Base-by-base conservation (phyloP, 2,113 vertebrate species). In the Dascyllus trimaculatus region DNA sequence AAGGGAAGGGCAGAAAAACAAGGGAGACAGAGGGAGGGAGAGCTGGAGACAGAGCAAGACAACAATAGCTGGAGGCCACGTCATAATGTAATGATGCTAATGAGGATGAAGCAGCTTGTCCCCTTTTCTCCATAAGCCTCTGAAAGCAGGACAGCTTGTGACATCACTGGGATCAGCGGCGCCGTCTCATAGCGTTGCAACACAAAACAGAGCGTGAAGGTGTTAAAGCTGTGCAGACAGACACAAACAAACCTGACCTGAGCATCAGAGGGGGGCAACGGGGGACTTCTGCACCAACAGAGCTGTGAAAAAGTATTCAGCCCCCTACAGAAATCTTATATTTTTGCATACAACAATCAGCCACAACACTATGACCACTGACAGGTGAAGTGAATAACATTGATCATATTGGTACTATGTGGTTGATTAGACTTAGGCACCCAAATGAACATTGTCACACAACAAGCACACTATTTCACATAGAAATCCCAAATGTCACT, bases 71-170 rank as follows among this genome's bases (percentile, higher is more conserved):
- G 21, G 29, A 69, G 84, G 71, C 77, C 77, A 40, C 65, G 77
- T 88, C 85, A 88, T 52, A 85, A 80, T 77, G 65, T 82, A 75
- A 88, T 71, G 70, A 84, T 71, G 80, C 89, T 91, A 88, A 92
- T 89, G 78, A 87, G 84, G 87, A 81, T 89, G 69, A 90, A 82
- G 85, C 66, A 54, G 88, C 82, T 89, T 75, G 71, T 63, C 62
- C 83, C 83, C 71, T 83, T 80, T 89, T 64, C 75, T 64, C 63
- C 46, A 46, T 92, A 91, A 92, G 82, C 90, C 76, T 71, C 76
- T 87, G 87, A 85, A 85, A 87, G 84, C 78, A 66, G 88, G 84
- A 68, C 87, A 87, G 90, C 84, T 60, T 78, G 82, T 85, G 84
- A 90, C 91, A 82, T 78, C 52, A 5, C 77, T 32, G 71, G 85